phyloP scores from a whole-genome alignment of 2,113 vertebrate genomes.

The Oenanthe oenanthe region DNA sequence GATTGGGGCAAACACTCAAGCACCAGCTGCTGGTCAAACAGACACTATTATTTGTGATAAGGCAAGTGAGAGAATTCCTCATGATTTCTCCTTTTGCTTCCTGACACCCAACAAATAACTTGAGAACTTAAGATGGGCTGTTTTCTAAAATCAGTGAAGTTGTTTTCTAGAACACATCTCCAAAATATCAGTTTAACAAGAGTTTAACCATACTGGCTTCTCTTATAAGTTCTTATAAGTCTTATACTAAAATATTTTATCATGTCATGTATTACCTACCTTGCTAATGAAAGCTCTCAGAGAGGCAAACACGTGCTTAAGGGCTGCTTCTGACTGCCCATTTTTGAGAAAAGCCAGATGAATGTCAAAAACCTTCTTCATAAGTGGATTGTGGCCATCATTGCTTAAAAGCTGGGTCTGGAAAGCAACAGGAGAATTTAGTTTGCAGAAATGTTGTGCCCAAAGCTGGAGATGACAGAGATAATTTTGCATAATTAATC shows the following conservation, averaged over 20 bases:
- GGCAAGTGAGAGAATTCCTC: not conserved
- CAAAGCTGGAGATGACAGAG: not conserved
- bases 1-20: not conserved
- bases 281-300: constrained; percentile 94
- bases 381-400: constrained; percentile 92
- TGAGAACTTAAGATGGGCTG: not conserved
- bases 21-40: not conserved
- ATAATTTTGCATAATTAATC: not conserved
- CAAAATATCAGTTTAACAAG: not conserved
- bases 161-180: not conserved
- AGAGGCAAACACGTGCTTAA: constrained; percentile 91
- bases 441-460: not conserved
- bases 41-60: not conserved
- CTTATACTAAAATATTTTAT: too few relatives aligned
- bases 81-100: not conserved
- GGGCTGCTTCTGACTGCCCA: constrained; percentile 89
- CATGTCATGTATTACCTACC: constrained; percentile 81
- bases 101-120: not conserved
- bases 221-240: not conserved
- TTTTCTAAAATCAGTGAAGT: not conserved
- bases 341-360: constrained; percentile 93
- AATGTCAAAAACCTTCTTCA: constrained; percentile 96
- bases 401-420: constrained; percentile 91
- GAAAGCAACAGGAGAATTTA: constrained; percentile 11
- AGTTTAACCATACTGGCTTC: not conserved